Conservation (phyloP, 2,113 vertebrate species). For the Hippocampus abdominalis region DNA sequence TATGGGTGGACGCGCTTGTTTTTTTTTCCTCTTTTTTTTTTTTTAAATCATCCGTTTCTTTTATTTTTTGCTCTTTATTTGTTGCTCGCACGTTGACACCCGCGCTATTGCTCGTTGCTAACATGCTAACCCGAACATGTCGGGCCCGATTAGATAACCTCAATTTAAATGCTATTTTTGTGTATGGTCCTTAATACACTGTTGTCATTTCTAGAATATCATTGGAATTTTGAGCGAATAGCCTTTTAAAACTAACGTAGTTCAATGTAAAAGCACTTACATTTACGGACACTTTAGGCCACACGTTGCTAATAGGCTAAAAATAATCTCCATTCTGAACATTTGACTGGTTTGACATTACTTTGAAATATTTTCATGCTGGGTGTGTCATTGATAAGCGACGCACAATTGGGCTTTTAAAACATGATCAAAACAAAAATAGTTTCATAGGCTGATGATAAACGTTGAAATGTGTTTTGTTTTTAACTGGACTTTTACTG, state of each 20-base stretch:
- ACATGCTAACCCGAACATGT: slow-evolving; percentile 34
- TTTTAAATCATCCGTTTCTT: slow-evolving; percentile 53
- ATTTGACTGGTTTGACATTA: not conserved
- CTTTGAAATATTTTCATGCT: too few relatives aligned
- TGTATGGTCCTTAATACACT: not conserved
- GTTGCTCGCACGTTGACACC: slow-evolving; percentile 36
- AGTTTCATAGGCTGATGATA: not conserved
- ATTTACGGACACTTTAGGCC: not conserved
- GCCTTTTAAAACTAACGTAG: not conserved
- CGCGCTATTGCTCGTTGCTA: slow-evolving; percentile 15
- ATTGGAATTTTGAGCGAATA: not conserved
- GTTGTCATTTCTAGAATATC: not conserved
- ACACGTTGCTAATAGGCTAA: not conserved
- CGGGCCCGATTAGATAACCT: slow-evolving; percentile 43
- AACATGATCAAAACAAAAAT: not conserved
- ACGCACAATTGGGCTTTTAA: not conserved
- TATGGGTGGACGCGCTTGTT: not conserved
- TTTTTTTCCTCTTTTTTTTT: slow-evolving; percentile 52
- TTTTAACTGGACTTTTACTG: not conserved
- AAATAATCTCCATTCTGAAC: not conserved
- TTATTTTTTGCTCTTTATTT: slow-evolving; percentile 53
- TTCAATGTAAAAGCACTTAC: not conserved
- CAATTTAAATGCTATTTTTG: slow-evolving; percentile 15
- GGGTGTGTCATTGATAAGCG: not conserved
- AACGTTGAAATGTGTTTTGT: too few relatives aligned